Conservation (phyloP, 2,113 vertebrate genomes). For the Apodemus sylvaticus region DNA sequence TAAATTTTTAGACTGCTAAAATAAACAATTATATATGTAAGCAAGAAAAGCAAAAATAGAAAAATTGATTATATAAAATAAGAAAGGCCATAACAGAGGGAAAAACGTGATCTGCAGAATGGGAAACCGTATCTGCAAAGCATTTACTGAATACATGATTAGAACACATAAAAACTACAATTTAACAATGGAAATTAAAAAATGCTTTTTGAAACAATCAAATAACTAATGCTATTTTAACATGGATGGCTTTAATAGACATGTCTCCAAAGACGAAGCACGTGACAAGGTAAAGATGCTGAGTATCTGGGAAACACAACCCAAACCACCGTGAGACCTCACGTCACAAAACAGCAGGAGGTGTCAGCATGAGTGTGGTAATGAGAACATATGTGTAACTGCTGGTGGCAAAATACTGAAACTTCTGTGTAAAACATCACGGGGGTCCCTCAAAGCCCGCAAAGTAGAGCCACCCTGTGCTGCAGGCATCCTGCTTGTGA, state of each 20-base stretch:
- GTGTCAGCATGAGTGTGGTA: neutral
- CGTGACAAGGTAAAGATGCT: neutral
- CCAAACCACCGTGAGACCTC: neutral
- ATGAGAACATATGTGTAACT: neutral
- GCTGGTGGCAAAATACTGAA: neutral
- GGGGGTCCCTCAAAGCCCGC: neutral
- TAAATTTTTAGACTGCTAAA: neutral
- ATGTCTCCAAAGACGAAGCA: neutral
- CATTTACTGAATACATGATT: neutral
- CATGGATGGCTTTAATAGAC: neutral
- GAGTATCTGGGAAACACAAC: neutral
- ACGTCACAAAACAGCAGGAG: neutral
- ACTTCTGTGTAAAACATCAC: neutral
- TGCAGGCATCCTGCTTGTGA: neutral
- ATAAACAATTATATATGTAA: neutral
- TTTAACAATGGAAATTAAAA: neutral
- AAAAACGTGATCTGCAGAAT: neutral
- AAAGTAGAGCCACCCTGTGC: neutral
- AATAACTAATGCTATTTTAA: neutral
- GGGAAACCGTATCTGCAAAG: neutral
- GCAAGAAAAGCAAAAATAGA: conserved; percentile 27
- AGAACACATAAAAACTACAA: neutral
- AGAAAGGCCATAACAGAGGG: neutral
- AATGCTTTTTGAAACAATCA: neutral
- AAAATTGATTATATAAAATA: neutral